These are phyloP conservation scores for Frieseomelitta varia DNA, from an alignment of 1,140 invertebrate species.

Conservation along the genomic window DNA sequence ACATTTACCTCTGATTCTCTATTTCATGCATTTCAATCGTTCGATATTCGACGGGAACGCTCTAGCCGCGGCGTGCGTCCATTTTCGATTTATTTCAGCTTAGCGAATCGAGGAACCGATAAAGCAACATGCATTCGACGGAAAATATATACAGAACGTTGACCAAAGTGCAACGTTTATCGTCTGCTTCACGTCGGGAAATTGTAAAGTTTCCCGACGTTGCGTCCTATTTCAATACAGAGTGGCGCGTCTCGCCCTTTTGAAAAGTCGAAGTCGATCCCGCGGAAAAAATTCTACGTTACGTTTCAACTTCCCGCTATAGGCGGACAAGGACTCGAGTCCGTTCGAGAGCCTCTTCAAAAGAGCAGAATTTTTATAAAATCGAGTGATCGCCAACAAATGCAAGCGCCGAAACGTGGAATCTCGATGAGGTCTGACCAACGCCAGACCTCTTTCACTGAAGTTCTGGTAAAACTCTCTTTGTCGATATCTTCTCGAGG, in stretches of 20 bases:
- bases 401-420: not conserved
- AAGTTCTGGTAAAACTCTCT: not conserved
- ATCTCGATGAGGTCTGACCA: slow-evolving; percentile 3
- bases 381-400: not conserved
- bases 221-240: slow-evolving; percentile 46
- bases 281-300: slow-evolving; percentile 31
- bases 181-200: slow-evolving; percentile 45
- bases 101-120: slow-evolving; percentile 14
- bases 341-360: not conserved
- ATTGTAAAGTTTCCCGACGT: slow-evolving; percentile 54
- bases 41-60: not conserved
- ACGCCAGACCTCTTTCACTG: not conserved
- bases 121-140: not conserved
- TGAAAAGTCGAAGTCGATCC: not conserved
- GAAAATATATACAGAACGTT: slow-evolving; percentile 26
- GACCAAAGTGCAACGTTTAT: slow-evolving; percentile 60
- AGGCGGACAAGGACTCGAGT: not conserved
- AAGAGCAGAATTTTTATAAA: slow-evolving; percentile 47
- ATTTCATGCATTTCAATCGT: not conserved
- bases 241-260: slow-evolving; percentile 10
- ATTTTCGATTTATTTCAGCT: slow-evolving; percentile 25
- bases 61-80: too few species aligned
- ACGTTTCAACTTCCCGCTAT: slow-evolving; percentile 15
- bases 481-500: not conserved
- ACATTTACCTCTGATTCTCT: not conserved